Conservation (phyloP, 2,113 vertebrate genomes). For the Labeo catla region DNA sequence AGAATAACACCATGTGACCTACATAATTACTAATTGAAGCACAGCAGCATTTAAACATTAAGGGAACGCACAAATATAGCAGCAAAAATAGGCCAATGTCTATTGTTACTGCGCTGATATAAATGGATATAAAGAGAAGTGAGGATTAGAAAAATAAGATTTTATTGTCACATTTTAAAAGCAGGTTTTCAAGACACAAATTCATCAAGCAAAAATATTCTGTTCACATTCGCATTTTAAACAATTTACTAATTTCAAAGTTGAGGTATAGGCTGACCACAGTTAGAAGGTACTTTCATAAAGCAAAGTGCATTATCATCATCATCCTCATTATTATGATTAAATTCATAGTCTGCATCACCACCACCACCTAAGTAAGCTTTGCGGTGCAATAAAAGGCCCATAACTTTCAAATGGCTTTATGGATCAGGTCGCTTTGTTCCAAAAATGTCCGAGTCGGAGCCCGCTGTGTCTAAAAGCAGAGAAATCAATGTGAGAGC, state of each 20-base stretch:
- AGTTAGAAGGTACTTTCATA: conserved; percentile 56
- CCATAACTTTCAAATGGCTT: background rate
- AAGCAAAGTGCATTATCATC: conserved; percentile 56
- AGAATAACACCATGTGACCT: background rate
- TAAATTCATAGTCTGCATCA: conserved; percentile 55
- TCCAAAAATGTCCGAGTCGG: conserved; percentile 11
- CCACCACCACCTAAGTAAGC: conserved; percentile 30
- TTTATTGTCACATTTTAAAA: conserved; percentile 92
- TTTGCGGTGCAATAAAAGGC: conserved; percentile 23
- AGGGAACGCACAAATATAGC: background rate
- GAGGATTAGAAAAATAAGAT: conserved; percentile 95
- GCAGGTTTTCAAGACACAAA: conserved; percentile 66
- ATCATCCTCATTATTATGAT: conserved; percentile 43
- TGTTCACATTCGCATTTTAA: conserved; percentile 69
- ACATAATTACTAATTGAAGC: conserved; percentile 6
- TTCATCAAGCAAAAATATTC: conserved; percentile 80
- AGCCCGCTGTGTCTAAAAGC: conserved; percentile 34
- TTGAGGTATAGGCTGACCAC: conserved; percentile 63
- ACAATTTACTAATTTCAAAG: conserved; percentile 61
- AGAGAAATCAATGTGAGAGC: conserved; percentile 29
- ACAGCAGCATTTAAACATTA: background rate
- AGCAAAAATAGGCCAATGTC: background rate
- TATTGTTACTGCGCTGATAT: background rate
- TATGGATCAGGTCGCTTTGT: conserved; percentile 18
- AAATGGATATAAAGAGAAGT: background rate